These are phyloP conservation scores for Psilopogon haemacephalus DNA, from an alignment of 2,113 vertebrate genomes.

Conservation along the genomic window DNA sequence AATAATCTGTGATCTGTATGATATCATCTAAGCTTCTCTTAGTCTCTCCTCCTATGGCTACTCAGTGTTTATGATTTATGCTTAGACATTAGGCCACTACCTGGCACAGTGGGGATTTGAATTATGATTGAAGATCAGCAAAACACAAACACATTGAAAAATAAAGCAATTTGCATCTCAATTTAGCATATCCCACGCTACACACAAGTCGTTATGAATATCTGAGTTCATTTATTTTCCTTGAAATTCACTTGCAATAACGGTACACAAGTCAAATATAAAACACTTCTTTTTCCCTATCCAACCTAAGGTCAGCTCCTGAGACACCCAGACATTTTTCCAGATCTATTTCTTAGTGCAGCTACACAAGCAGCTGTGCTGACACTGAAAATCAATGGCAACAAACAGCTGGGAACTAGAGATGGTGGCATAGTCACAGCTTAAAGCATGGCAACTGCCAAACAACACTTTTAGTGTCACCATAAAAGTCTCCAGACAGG, in stretches of 20 bases:
- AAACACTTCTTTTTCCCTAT: not conserved
- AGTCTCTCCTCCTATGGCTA: not conserved
- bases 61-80: not conserved
- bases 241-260: not conserved
- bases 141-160: not conserved
- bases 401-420: not conserved
- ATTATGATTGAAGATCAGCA: not conserved
- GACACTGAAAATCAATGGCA: not conserved
- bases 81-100: not conserved
- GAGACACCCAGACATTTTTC: not conserved
- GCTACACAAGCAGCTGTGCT: not conserved
- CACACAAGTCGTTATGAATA: not conserved
- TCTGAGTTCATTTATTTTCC: not conserved
- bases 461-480: not conserved
- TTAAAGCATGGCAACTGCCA: not conserved
- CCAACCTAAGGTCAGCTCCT: not conserved
- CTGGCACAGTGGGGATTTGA: not conserved
- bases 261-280: not conserved
- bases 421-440: not conserved
- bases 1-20: not conserved
- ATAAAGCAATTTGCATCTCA: not conserved
- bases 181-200: not conserved
- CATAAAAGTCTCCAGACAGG: not conserved
- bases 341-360: not conserved
- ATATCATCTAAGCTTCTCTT: not conserved